Evolutionary conservation across 2,113 vertebrate species (phyloP).

Genomic region (Pholis gunnellus): DNA sequence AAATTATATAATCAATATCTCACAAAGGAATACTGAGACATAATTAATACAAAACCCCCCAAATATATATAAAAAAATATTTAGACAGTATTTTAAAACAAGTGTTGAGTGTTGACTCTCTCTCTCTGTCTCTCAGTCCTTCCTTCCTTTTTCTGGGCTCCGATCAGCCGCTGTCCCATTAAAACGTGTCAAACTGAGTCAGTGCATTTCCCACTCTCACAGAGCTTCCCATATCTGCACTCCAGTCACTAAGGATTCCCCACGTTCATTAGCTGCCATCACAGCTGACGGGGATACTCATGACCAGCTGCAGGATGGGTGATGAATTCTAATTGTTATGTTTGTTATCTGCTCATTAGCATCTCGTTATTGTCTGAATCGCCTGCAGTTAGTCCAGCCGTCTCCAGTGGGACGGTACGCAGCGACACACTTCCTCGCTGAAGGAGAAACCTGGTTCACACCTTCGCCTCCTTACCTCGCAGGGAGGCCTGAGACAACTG

Average conservation of each 20-base stretch:
- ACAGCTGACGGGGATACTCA: slow-evolving; percentile 44
- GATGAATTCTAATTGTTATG: slow-evolving; percentile 12
- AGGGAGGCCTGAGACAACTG: slow-evolving; percentile 92
- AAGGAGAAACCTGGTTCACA: slow-evolving; percentile 91
- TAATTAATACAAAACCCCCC: slow-evolving; percentile 63
- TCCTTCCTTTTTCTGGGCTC: slow-evolving; percentile 14
- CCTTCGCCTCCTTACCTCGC: slow-evolving; percentile 85
- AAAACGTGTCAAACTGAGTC: slow-evolving; percentile 43
- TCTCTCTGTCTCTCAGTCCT: slow-evolving; percentile 61
- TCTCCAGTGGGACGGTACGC: slow-evolving; percentile 95
- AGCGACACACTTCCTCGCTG: slow-evolving; percentile 96
- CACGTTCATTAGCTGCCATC: slow-evolving; percentile 49
- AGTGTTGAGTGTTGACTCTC: slow-evolving; percentile 68
- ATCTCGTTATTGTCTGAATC: not conserved
- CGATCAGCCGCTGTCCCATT: slow-evolving; percentile 8
- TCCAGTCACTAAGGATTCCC: slow-evolving; percentile 32
- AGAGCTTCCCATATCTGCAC: slow-evolving; percentile 37
- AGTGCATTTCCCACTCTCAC: slow-evolving; percentile 59
- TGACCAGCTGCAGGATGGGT: slow-evolving; percentile 29
- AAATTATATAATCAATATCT: slow-evolving; percentile 99
- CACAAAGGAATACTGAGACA: slow-evolving; percentile 85
- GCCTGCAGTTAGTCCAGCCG: slow-evolving; percentile 78
- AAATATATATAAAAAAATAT: slow-evolving; percentile 80
- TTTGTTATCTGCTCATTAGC: slow-evolving; percentile 8
- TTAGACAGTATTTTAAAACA: slow-evolving; percentile 68